Evolutionary conservation across 2,113 vertebrate species (phyloP).

Genomic region (Pampusana beccarii): DNA sequence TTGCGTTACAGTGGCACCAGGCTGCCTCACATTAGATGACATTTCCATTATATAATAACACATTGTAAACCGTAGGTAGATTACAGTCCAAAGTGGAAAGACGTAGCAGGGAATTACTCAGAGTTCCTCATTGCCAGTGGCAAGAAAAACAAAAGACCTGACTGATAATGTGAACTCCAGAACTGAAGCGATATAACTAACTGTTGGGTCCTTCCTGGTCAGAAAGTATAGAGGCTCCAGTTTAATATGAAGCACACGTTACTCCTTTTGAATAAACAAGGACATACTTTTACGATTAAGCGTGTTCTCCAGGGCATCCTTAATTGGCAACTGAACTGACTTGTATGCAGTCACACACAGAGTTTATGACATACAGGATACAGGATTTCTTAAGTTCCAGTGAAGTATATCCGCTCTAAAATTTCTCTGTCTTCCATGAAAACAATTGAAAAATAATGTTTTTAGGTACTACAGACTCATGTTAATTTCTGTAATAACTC

Average conservation of each 20-base stretch:
- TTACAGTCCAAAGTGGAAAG: background rate
- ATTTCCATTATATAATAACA: background rate
- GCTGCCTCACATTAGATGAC: constrained; percentile 24
- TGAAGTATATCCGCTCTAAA: background rate
- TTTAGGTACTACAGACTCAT: background rate
- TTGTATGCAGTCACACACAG: background rate
- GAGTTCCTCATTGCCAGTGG: background rate
- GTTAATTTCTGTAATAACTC: background rate
- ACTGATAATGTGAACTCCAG: background rate
- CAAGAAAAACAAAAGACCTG: background rate
- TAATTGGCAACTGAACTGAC: background rate
- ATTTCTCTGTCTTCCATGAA: background rate
- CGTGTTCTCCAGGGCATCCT: background rate
- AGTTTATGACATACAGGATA: background rate
- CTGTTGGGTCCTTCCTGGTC: background rate
- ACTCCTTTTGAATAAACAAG: background rate
- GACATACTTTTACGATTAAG: background rate
- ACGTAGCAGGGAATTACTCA: background rate
- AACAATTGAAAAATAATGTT: background rate
- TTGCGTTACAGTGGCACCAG: constrained; percentile 31
- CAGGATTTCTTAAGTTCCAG: background rate
- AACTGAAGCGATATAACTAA: background rate
- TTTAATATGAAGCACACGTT: background rate
- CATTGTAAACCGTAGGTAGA: background rate
- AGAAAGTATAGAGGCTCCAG: background rate